Evolutionary conservation across 2,797 vertebrate species (phyloP), one percentile per base, ranked within the genome.

Genomic region (Chaetophractus vellerosus): DNA sequence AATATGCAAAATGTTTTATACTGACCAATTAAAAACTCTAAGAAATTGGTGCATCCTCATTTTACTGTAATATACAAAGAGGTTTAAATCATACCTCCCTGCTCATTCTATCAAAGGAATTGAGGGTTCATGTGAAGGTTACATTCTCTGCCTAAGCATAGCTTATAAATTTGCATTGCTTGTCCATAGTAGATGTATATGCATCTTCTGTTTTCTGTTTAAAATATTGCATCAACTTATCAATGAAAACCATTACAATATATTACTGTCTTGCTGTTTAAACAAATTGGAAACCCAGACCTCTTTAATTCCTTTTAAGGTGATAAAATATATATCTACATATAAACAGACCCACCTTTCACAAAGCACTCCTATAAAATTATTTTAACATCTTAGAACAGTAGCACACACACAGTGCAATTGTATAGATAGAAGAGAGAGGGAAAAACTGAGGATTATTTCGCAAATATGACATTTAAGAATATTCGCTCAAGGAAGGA

Each of bases 301-400:
- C 24, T 86, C 59, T 83, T 82, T 90, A 33, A 75, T 80, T 86
- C n/a, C 23, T 94, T 52, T 71, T 63, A 75, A 66, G 4, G 9
- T 76, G n/a, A 85, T 78, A 68, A 83, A 78, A 87, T 63, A 83
- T 31, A 18, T 55, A 90, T 6, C 28, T 19, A 9, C 24, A 19
- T 55, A 52, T 69, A 64, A 88, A 85, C 12, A 90, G 45, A 80
- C 69, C 3, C 61, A 19, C 3, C 66, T 80, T 84, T 85, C 71
- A 82, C 41, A 78, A 90, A 78, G 15, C 0, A 45, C 18, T 59
- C n/a, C 61, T 52, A 12, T 11, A 33, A 63, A 92, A 90, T 23
- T 63, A 24, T 57, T 81, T 52, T 85, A 48, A 28, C 10, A 38
- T 6, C 15, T 15, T 12, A 74, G 15, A 1, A 31, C 11, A 66